Conservation (phyloP, 35 echinoderm and acorn worm species). For the Patiria miniata region DNA sequence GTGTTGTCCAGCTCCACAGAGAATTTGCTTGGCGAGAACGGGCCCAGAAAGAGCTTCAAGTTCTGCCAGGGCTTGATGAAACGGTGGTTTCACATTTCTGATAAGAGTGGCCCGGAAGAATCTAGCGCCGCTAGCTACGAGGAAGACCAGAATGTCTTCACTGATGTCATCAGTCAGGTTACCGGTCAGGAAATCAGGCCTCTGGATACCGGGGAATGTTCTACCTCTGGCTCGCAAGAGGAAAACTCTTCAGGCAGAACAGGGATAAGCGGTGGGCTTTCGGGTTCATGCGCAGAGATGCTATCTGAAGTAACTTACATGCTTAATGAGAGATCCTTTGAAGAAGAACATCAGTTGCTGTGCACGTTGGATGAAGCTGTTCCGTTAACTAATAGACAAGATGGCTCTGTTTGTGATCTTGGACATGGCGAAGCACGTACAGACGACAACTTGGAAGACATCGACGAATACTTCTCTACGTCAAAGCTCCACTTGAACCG, state of each 20-base stretch:
- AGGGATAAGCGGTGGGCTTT: too few species aligned
- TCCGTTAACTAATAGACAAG: background rate
- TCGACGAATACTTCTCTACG: background rate
- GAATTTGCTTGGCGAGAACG: background rate
- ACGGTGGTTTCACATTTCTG: background rate
- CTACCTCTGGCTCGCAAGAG: background rate
- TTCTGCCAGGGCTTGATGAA: background rate
- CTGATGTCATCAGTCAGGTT: background rate
- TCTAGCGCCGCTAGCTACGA: background rate
- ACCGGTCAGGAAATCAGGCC: background rate
- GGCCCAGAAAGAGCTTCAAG: background rate
- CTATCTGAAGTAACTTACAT: background rate
- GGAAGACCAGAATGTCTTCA: background rate
- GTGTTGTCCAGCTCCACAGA: background rate
- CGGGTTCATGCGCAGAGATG: too few species aligned
- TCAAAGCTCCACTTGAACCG: conserved; percentile 22
- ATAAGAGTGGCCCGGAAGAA: background rate
- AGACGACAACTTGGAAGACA: too few species aligned
- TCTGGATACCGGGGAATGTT: background rate
- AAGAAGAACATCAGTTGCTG: background rate
- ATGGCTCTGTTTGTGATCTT: too few species aligned
- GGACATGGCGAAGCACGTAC: too few species aligned
- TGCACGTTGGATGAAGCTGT: background rate
- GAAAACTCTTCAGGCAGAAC: background rate
- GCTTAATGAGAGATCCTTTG: background rate